A percentile compares a stretch with the other conserved stretches of the same genome.
Conservation (phyloP, 2,113 vertebrate species). For the Pseudopipra pipra region DNA sequence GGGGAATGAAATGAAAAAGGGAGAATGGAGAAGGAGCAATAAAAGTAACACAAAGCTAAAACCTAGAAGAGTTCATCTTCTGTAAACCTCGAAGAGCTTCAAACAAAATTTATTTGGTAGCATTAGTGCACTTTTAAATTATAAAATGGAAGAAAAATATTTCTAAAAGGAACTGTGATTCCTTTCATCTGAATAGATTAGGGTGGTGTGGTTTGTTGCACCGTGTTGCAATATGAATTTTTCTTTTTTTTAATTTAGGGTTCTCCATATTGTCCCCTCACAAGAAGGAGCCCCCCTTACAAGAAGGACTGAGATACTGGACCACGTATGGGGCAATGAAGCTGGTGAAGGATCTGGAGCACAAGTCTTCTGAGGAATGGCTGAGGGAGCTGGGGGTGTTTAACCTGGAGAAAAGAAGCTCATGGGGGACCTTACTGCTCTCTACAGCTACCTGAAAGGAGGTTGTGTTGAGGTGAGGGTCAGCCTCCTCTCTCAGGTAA, state of each 20-base stretch:
- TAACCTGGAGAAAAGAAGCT: background rate
- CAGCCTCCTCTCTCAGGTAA: background rate
- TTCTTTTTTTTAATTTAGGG: background rate
- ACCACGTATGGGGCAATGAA: background rate
- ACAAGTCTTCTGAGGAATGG: background rate
- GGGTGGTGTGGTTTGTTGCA: background rate
- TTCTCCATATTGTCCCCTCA: background rate
- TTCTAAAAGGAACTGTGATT: background rate
- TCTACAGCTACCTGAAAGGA: background rate
- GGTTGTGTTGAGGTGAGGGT: accelerated
- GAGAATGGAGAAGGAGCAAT: background rate
- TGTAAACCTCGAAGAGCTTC: background rate
- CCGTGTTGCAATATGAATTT: background rate
- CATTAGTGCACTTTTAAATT: background rate
- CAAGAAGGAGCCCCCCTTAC: no score
- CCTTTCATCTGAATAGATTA: background rate
- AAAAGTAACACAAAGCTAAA: background rate
- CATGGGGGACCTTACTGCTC: accelerated
- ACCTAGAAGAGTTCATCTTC: background rate
- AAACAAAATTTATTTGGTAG: background rate
- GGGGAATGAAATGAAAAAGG: background rate
- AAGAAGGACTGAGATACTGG: background rate
- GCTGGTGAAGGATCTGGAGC: background rate
- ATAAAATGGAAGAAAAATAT: background rate
- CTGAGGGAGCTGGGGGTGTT: background rate